Conservation (phyloP, 2,113 vertebrate species). For the Eleginops maclovinus region DNA sequence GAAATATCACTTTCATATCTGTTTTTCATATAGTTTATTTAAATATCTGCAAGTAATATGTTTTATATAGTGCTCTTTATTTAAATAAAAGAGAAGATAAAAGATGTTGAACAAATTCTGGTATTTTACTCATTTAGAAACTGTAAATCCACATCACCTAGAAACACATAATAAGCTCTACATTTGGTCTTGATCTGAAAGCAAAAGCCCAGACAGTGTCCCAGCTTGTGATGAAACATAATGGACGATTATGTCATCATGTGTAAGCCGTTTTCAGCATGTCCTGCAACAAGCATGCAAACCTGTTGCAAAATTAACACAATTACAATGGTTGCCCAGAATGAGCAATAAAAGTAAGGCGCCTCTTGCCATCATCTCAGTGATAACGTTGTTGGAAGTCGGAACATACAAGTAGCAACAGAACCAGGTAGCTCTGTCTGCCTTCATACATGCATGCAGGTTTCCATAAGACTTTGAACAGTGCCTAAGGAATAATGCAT, state of each 20-base stretch:
- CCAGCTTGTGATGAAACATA: slow-evolving; percentile 10
- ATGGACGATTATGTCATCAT: slow-evolving; percentile 25
- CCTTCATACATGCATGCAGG: slow-evolving; percentile 42
- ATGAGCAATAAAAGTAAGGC: background rate
- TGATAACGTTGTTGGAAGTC: slow-evolving; percentile 4
- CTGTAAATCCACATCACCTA: background rate
- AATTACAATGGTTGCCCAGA: background rate
- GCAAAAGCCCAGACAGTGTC: background rate
- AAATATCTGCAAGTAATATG: background rate
- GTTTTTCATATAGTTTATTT: background rate
- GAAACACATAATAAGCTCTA: slow-evolving; percentile 7
- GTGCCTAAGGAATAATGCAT: slow-evolving; percentile 63
- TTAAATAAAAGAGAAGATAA: background rate
- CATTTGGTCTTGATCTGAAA: slow-evolving; percentile 16
- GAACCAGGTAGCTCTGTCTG: slow-evolving; percentile 17
- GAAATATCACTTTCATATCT: too few species aligned
- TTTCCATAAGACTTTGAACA: slow-evolving; percentile 56
- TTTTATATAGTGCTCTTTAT: too few species aligned
- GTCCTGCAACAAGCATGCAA: slow-evolving; percentile 7
- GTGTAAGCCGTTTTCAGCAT: slow-evolving; percentile 28
- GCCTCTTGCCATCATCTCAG: background rate
- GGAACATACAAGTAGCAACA: slow-evolving; percentile 66
- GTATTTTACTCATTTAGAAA: background rate
- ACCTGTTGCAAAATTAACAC: background rate
- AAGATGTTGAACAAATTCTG: background rate